phyloP scores from a whole-genome alignment of 2,888 invertebrate genomes.

The Altica lythri region DNA sequence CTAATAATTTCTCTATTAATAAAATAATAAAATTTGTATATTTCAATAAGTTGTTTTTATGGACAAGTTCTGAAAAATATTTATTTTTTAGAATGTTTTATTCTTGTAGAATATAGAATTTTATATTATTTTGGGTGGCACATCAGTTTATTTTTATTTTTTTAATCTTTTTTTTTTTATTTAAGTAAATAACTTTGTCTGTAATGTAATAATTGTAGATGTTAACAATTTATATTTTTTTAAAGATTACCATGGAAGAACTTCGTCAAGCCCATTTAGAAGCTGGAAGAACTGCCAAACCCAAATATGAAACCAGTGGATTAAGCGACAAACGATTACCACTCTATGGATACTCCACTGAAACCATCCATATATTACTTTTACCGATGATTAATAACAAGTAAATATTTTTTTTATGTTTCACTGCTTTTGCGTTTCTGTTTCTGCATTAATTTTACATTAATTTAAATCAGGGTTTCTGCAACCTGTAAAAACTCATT shows the following conservation, averaged over 20 bases:
- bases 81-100: not conserved
- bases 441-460: conserved; percentile 1
- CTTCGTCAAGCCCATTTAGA: conserved; percentile 67
- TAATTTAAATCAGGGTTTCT: not conserved
- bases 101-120: not conserved
- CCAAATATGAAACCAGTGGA: conserved; percentile 61
- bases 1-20: conserved; percentile 22
- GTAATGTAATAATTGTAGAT: too few species aligned
- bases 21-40: conserved; percentile 1
- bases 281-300: conserved; percentile 50
- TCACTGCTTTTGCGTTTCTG: not conserved
- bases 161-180: not conserved
- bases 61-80: not conserved
- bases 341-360: conserved; percentile 92
- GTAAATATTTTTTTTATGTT: too few species aligned
- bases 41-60: conserved; percentile 14
- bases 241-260: conserved; percentile 81
- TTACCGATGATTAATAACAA: conserved; percentile 93
- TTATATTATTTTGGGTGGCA: too few species aligned
- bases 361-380: conserved; percentile 91
- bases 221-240: not conserved
- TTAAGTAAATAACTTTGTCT: not conserved
- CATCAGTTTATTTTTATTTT: not conserved
- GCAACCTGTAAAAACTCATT: too few species aligned
- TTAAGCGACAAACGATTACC: conserved; percentile 82